These are phyloP conservation scores for Clanis bilineata DNA, from an alignment of 2,888 invertebrate genomes.

Conservation along the genomic window DNA sequence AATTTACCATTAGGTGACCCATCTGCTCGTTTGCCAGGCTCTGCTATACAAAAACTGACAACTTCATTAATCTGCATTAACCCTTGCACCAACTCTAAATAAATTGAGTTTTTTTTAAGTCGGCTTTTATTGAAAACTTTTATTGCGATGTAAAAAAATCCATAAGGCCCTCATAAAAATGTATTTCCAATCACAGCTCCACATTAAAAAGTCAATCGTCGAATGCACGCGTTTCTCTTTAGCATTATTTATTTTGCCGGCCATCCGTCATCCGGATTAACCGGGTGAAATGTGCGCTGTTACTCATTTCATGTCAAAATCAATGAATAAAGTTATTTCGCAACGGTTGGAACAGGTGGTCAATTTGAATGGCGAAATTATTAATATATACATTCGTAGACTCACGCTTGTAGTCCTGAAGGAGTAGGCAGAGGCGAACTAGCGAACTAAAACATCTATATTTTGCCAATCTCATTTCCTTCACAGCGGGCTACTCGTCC, in stretches of 20 bases:
- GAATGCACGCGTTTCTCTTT: not conserved
- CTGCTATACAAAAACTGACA: no score
- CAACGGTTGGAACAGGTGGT: not conserved
- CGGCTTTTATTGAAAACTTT: no score
- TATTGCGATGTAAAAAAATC: not conserved
- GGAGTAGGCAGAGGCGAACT: no score
- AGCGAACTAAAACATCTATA: no score
- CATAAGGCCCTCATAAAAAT: conserved; percentile 5
- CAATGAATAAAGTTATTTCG: not conserved
- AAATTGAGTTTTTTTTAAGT: no score
- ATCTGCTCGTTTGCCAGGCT: no score
- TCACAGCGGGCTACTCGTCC: no score
- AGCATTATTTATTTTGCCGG: conserved; percentile 12
- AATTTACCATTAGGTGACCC: no score
- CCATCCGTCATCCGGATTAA: conserved; percentile 15
- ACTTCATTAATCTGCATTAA: no score
- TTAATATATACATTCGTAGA: not conserved
- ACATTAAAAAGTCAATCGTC: conserved; percentile 9
- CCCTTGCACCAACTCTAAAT: no score
- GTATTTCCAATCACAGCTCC: not conserved
- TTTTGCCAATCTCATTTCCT: no score
- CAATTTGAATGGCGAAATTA: not conserved
- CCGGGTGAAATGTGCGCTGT: conserved; percentile 6
- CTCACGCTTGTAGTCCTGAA: no score
- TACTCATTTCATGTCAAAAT: conserved; percentile 4